phyloP scores from a whole-genome alignment of 1,140 invertebrate genomes.

The Cydia amplana region DNA sequence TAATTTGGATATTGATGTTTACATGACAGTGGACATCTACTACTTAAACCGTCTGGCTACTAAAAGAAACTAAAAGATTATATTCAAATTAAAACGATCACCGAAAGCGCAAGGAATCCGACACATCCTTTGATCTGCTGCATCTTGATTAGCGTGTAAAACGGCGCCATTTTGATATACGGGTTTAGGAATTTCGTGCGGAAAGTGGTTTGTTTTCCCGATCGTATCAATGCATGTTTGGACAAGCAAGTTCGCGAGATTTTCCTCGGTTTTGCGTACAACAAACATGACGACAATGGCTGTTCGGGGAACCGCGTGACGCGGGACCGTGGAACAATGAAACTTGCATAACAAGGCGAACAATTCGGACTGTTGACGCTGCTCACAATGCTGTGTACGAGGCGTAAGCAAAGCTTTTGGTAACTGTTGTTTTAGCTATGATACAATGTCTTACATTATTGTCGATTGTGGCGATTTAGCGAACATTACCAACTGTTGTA shows the following conservation, averaged over 20 bases:
- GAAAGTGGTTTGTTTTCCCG: constrained; percentile 60
- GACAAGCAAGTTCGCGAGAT: constrained; percentile 59
- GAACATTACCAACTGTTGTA: not conserved
- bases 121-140: constrained; percentile 13
- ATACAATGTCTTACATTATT: constrained; percentile 28
- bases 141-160: constrained; percentile 28
- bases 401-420: constrained; percentile 44
- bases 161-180: constrained; percentile 34
- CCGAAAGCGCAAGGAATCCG: constrained; percentile 4
- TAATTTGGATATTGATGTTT: constrained; percentile 33
- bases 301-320: constrained; percentile 70
- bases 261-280: constrained; percentile 64
- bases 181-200: constrained; percentile 45
- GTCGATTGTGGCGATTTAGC: constrained; percentile 10
- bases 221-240: constrained; percentile 56
- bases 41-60: constrained; percentile 16
- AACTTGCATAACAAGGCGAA: constrained; percentile 66
- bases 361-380: constrained; percentile 66
- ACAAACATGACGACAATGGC: constrained; percentile 75
- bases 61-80: not conserved
- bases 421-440: constrained; percentile 13
- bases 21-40: constrained; percentile 29
- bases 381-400: constrained; percentile 56
- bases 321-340: constrained; percentile 67
- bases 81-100: constrained; percentile 15